phyloP scores from a whole-genome alignment of 2,797 vertebrate genomes.

The Antrozous pallidus region DNA sequence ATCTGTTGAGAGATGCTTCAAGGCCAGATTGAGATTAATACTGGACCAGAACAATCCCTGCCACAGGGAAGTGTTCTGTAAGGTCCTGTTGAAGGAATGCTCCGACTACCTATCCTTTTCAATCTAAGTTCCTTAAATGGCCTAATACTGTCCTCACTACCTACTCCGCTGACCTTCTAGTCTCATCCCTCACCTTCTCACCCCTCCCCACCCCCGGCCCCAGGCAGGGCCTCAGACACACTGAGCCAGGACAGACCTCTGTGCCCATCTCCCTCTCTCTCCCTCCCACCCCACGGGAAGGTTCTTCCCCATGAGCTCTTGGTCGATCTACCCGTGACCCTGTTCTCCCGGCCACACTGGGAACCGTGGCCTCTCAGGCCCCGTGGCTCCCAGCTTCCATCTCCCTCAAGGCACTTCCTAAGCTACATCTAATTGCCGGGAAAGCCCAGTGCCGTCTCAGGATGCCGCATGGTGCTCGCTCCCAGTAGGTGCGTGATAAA shows the following conservation, averaged over 20 bases:
- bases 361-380: too few species aligned
- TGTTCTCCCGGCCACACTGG: not conserved
- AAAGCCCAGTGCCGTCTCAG: not conserved
- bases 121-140: not conserved
- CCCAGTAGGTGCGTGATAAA: not conserved
- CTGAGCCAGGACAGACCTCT: not conserved
- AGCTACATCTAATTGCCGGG: not conserved
- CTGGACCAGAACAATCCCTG: not conserved
- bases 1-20: not conserved
- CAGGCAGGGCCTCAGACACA: not conserved
- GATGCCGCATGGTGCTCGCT: rapidly evolving
- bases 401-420: not conserved
- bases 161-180: too few species aligned
- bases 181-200: not conserved
- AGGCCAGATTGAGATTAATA: not conserved
- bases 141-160: not conserved
- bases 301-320: not conserved
- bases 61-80: not conserved
- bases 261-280: not conserved
- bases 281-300: not conserved
- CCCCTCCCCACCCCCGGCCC: not conserved
- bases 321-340: too few species aligned
- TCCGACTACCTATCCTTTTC: not conserved
- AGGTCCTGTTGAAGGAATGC: not conserved
- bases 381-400: too few species aligned